Evolutionary conservation across 2,888 invertebrate species (phyloP), one percentile per base, ranked within the genome.

Genomic region (Eristalis arbustorum): DNA sequence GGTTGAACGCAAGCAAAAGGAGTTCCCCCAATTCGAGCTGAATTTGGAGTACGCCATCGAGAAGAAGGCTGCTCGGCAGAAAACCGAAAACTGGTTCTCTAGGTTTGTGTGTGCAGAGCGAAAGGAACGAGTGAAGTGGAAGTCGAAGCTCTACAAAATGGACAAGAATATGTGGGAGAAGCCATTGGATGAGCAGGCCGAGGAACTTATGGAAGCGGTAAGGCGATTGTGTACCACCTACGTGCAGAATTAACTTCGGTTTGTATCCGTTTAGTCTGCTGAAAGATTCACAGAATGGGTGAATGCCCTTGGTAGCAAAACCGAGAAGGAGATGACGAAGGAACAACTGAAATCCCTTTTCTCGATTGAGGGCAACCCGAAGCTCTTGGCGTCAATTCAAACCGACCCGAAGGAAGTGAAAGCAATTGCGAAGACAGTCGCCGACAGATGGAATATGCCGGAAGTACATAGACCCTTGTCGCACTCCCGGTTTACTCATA

Each of bases 161-260:
- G 89, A 91, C 66, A 87, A 88, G 10, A 88, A 83, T 59, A 89
- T 91, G 18, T 88, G 88, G 73, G 90, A 91, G 31, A 91, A 91
- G 31, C 89, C 91, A 0, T 79, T 93, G 0, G 92, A 92, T 34
- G 92, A 93, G 56, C 92, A 93, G 75, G 92, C 93, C 0, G 92
- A 92, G 68, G 89, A 91, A 57, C 84, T 93, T 0, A 93, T 93
- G 91, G 92, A 93, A 88, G 90, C 91, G 37, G 92, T 92, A 73
- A 89, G 90, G 8, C 23, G 3, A 10, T 14, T 42, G 4, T 34
- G 31, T 31, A 31, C 31, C 5, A 2, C 5, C 5, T 31, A 5
- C 10, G 8, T 8, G 8, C 4, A 18, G 31, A 2, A n/a, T 22
- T 4, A n/a, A 5, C 10, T 37, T 22, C 6, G 8, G 14, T 31